Evolutionary conservation across 2,888 invertebrate genomes (phyloP), one percentile per base, ranked within the genome.

Genomic region (Loripinus fragilis): DNA sequence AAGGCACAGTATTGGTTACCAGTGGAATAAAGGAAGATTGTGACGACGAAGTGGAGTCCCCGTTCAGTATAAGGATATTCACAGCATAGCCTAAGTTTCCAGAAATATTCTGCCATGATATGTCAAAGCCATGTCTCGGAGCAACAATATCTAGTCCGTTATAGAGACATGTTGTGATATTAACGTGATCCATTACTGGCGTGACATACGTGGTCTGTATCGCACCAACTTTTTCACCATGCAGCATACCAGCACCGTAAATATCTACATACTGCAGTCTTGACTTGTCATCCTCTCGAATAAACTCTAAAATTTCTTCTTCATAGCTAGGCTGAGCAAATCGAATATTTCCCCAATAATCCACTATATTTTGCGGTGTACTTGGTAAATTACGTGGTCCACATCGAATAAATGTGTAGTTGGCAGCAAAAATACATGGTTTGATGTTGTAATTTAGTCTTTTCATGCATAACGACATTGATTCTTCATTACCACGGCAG

Each of bases 111-210:
- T 90, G 89, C 28, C 87, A 81, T 10, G 80, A 65, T 35, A 85
- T 96, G 65, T 94, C 95, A 0, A 97, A 96, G 85, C 87, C 86
- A 41, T 97, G 96, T 28, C 96, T 95, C 0, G 99, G 98, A 0
- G 98, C 97, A 75, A 99, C 95, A 38, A 98, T 94, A 92, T 98
- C 98, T 66, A 99, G 96, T 0, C 98, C 99, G 92, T 99, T 97
- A 90, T 97, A 96, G 33, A 98, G 98, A 83, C 97, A 96, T 87
- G 96, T 95, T 10, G 95, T 95, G 23, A 99, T 96, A 86, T 97
- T 97, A 0, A 99, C 96, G 81, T 93, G 90, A 76, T 96, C 96
- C 86, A 96, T 95, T 28, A 97, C 96, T 0, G 99, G 99, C 85
- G 97, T 97, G 90, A 97, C 97, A 88, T 97, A 96, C 41, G 99